Conservation (phyloP, 2,797 vertebrate species). For the Acipenser transmontanus region DNA sequence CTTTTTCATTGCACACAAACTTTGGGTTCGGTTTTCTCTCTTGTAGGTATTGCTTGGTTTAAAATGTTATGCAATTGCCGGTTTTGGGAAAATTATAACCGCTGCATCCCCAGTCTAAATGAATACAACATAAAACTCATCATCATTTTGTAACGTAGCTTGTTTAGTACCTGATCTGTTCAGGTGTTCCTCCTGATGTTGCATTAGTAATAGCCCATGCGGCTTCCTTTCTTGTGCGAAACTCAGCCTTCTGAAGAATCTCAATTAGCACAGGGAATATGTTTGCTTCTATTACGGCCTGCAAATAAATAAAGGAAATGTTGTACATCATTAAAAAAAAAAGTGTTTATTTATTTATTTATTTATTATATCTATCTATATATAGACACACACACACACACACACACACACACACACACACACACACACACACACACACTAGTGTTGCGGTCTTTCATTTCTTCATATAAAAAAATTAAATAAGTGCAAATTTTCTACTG, state of each 20-base stretch:
- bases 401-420: no score
- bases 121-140: neutral
- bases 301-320: slow-evolving; percentile 15
- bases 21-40: no score
- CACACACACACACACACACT: neutral
- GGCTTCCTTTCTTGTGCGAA: slow-evolving; percentile 91
- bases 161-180: slow-evolving; percentile 65
- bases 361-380: no score
- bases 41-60: no score
- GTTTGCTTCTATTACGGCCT: slow-evolving; percentile 89
- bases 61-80: neutral
- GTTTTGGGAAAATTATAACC: neutral
- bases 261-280: slow-evolving; percentile 85
- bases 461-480: no score
- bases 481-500: slow-evolving; percentile 13
- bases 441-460: neutral
- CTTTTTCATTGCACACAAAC: no score
- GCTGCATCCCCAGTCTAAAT: neutral
- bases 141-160: neutral
- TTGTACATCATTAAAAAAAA: no score
- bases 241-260: slow-evolving; percentile 92
- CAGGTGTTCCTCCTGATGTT: slow-evolving; percentile 82
- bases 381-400: no score
- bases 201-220: slow-evolving; percentile 94
- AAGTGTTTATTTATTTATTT: no score